Conservation (phyloP, 2,888 invertebrate genomes). For the Rhagium mordax region DNA sequence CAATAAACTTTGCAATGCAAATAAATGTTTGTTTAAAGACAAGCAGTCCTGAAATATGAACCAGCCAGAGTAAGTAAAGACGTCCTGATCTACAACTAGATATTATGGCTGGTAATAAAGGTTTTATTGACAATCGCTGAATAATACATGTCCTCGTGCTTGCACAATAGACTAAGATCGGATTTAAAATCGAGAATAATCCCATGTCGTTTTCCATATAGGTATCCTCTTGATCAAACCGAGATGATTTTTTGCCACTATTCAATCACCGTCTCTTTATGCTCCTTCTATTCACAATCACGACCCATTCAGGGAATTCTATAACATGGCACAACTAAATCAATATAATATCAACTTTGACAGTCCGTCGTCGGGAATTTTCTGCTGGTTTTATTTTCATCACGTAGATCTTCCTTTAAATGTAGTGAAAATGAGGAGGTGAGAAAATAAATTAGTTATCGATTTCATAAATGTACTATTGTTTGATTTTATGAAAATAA, state of each 20-base stretch:
- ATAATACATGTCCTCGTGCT: constrained; percentile 21
- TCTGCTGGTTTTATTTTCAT: constrained; percentile 7
- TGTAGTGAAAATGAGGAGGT: background rate
- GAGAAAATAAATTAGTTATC: background rate
- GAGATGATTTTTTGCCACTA: constrained; percentile 30
- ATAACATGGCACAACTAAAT: constrained; percentile 53
- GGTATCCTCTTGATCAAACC: constrained; percentile 28
- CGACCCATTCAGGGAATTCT: constrained; percentile 57
- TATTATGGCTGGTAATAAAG: constrained; percentile 18
- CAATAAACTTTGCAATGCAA: too few species aligned
- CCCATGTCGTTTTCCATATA: constrained; percentile 19
- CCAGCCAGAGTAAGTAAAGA: background rate
- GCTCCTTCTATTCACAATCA: constrained; percentile 61
- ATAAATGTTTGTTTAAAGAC: background rate
- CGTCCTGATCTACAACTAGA: background rate
- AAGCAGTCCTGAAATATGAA: background rate
- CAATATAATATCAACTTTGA: constrained; percentile 47
- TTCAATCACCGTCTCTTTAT: constrained; percentile 47
- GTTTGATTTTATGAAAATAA: background rate
- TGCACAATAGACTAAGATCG: constrained; percentile 26
- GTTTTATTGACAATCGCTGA: constrained; percentile 25
- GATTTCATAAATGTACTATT: background rate
- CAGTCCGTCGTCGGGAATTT: constrained; percentile 6
- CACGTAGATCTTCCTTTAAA: background rate
- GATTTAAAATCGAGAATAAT: constrained; percentile 33